A percentile compares a stretch with the other conserved stretches of the same genome.
phyloP scores from a whole-genome alignment of 2,797 vertebrate species.

The Danio aesculapii region DNA sequence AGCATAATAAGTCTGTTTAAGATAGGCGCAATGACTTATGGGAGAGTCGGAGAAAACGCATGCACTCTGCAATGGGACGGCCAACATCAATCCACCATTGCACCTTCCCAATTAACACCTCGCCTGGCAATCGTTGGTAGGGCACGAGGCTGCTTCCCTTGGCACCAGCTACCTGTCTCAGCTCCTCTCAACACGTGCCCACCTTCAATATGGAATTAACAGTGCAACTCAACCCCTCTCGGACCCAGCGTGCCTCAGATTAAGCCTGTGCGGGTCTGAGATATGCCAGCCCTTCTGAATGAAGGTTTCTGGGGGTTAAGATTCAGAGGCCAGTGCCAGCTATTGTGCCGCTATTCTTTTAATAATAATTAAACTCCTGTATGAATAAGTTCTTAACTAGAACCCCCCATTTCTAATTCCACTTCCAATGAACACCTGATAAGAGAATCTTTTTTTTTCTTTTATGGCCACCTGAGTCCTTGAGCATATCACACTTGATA shows the following conservation, averaged over 20 bases:
- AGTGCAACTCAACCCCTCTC: slow-evolving; percentile 85
- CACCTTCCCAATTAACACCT: slow-evolving; percentile 98
- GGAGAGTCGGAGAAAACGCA: slow-evolving; percentile 83
- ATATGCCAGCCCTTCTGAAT: slow-evolving; percentile 97
- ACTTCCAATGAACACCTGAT: slow-evolving; percentile 92
- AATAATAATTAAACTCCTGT: slow-evolving; percentile 99
- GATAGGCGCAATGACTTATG: slow-evolving; percentile 72
- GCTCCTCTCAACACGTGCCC: slow-evolving; percentile 85
- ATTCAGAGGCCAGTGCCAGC: slow-evolving; percentile 87
- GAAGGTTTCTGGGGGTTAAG: slow-evolving; percentile 91
- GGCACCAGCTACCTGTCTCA: slow-evolving; percentile 87
- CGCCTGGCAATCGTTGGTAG: slow-evolving; percentile 90
- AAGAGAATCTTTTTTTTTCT: slow-evolving; percentile 84
- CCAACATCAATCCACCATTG: slow-evolving; percentile 88
- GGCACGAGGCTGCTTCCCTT: slow-evolving; percentile 87
- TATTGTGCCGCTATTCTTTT: slow-evolving; percentile 89
- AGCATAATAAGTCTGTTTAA: slow-evolving; percentile 71
- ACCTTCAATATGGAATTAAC: slow-evolving; percentile 94
- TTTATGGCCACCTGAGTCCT: slow-evolving; percentile 90
- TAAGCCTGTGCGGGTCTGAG: slow-evolving; percentile 91
- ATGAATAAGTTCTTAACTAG: slow-evolving; percentile 94
- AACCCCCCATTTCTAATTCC: slow-evolving; percentile 86
- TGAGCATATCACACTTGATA: slow-evolving; percentile 78
- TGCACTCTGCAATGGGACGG: slow-evolving; percentile 85
- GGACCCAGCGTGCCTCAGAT: slow-evolving; percentile 87